Base-by-base conservation (phyloP, 1,140 invertebrate genomes). In the Laupala kohalensis region DNA sequence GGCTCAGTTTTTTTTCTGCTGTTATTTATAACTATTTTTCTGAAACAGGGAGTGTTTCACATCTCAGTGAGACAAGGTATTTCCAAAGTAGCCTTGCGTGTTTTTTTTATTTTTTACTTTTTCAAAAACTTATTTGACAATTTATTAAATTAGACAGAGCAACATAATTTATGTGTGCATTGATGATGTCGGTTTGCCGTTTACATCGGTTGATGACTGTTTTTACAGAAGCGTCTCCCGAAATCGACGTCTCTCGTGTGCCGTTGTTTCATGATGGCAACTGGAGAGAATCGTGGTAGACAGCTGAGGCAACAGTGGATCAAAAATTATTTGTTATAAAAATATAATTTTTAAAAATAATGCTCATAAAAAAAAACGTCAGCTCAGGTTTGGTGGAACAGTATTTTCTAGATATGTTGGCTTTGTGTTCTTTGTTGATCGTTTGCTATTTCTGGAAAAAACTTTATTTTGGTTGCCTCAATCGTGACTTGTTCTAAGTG, bases 251-350 rank as follows among this genome's bases (percentile, higher is more conserved):
- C 72, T 73, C 72, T 62, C 72, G 72, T 24, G 72, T 73, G 66
- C 72, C 72, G 69, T 71, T 73, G 72, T 73, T 71, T 71, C 72
- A 73, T 30, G 72, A 73, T 62, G 72, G 72, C 69, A 73, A 71
- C 69, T 73, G 72, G 72, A 70, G 72, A 65, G 72, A 73, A 65
- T 73, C 72, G 24, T 73, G 72, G 72, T 73, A 73, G 72, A 68
- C 26, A 27, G 29, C 67, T 53, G 37, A 53, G 37, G 9, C 37
- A 53, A 53, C 37, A 53, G 37, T 13, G 37, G 37, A 53, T 13
- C 37, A 53, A 53, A 53, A 53, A 53, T 13, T 53, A 53, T 53
- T 53, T 53, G 37, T 67, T 67, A 25, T 26, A 25, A 67, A 27
- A 67, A 67, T 26, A 67, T 67, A 67, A 67, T 67, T 67, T 5